Evolutionary conservation across 2,113 vertebrate genomes (phyloP), one percentile per base, ranked within the genome.

Genomic region (Myocastor coypus): DNA sequence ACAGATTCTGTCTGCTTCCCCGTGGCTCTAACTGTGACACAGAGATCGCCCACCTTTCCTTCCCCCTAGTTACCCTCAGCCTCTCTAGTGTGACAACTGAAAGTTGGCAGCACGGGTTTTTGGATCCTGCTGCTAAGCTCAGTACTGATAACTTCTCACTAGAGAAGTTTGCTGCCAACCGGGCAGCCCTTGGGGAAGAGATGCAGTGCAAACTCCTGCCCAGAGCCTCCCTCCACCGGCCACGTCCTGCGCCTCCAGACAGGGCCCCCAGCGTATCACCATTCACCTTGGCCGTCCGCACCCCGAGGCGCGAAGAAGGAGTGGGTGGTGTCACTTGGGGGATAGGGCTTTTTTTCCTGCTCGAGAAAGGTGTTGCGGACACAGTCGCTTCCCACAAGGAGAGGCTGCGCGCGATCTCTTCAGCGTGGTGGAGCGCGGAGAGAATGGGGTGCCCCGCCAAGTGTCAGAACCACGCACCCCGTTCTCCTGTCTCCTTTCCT

Each of bases 121-220:
- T 68, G 82, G 26, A 52, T 75, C 64, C 34, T 24, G 77, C 75
- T 26, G 12, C 50, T 71, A 63, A 95, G 71, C 66, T 93, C 11
- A 50, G 52, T 46, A 8, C 46, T 24, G 64, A 85, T 64, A 95
- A 97, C 85, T 96, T 82, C 87, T 94, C 91, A 81, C 32, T 34
- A 34, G 68, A 94, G 93, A 97, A 97, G 86, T 97, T 97, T 94
- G 57, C 80, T 73, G 34, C 28, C 78, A 59, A 59, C 52, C 78
- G 46, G 55, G 73, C 75, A 6, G 42, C 94, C 69, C 88, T 91
- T 40, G n/a, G 61, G 14, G 55, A 52, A 82, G 66, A 75, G 37
- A 34, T 4, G 3, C 10, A 57, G 61, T 7, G 20, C 20, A 57
- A 94, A 94, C 73, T 96, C 91, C 52, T 64, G 17, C 50, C 0